Conservation (phyloP, 2,888 invertebrate genomes). For the Melolontha melolontha region DNA sequence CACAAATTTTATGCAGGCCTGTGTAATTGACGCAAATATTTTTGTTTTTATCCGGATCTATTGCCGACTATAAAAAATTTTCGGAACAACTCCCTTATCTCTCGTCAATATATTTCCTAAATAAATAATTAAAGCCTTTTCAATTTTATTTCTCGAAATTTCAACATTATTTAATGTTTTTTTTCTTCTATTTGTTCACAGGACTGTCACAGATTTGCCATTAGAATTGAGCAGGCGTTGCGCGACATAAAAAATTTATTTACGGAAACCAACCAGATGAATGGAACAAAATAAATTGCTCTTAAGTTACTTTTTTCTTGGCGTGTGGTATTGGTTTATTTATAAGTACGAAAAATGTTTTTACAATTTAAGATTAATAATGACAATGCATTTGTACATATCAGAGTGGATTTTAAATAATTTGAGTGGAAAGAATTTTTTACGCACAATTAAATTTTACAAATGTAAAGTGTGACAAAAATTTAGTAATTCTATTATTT, state of each 20-base stretch:
- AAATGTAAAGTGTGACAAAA: background rate
- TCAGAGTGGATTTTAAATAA: conserved; percentile 14
- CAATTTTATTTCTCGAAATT: too few species aligned
- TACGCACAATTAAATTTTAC: conserved; percentile 3
- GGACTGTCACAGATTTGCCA: conserved; percentile 85
- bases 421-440: background rate
- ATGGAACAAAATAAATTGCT: conserved; percentile 45
- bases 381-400: conserved; percentile 19
- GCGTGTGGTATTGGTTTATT: conserved; percentile 50
- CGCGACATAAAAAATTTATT: conserved; percentile 75
- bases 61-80: too few species aligned
- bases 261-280: conserved; percentile 67
- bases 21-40: too few species aligned
- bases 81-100: too few species aligned
- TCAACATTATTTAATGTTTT: background rate
- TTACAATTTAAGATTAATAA: conserved; percentile 9
- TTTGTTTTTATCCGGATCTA: too few species aligned
- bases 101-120: too few species aligned
- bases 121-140: too few species aligned
- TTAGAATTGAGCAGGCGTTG: conserved; percentile 74
- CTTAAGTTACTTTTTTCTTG: background rate
- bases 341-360: conserved; percentile 17
- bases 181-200: conserved; percentile 64
- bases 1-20: too few species aligned
- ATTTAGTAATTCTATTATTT: too few species aligned